Percentiles rank a stretch among this genome's conserved stretches.
These are phyloP conservation scores for Ctenochaetus hawaiiensis DNA, from an alignment of 2,797 vertebrate genomes.

Conservation along the genomic window DNA sequence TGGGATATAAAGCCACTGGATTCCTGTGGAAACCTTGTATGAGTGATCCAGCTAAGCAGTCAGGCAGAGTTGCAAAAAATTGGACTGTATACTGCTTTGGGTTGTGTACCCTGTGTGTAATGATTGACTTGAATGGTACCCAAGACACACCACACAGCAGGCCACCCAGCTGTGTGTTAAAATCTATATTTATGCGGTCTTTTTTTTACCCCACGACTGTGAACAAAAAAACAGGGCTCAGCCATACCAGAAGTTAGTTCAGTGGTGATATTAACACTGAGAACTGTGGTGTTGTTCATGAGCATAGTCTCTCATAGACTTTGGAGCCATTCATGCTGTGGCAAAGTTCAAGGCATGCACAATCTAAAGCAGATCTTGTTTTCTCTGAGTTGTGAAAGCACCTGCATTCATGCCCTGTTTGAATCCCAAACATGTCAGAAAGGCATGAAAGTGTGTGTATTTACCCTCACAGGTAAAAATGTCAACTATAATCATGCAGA, in stretches of 20 bases:
- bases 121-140: conserved; percentile 71
- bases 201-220: background rate
- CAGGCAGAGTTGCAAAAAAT: conserved; percentile 37
- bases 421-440: background rate
- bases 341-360: conserved; percentile 1
- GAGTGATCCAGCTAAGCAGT: conserved; percentile 46
- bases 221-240: background rate
- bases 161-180: background rate
- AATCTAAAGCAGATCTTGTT: background rate
- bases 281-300: background rate
- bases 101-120: conserved; percentile 76
- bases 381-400: background rate
- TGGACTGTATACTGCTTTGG: conserved; percentile 40
- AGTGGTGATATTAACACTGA: background rate
- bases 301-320: conserved; percentile 17
- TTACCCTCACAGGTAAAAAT: background rate
- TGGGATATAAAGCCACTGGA: conserved; percentile 31
- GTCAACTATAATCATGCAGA: background rate
- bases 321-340: conserved; percentile 7
- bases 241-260: background rate
- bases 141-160: conserved; percentile 16
- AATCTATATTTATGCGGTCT: no score
- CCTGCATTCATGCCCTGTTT: background rate
- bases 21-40: conserved; percentile 36
- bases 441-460: background rate